Base-by-base conservation (phyloP, 2,888 invertebrate genomes). In the Troides helena region DNA sequence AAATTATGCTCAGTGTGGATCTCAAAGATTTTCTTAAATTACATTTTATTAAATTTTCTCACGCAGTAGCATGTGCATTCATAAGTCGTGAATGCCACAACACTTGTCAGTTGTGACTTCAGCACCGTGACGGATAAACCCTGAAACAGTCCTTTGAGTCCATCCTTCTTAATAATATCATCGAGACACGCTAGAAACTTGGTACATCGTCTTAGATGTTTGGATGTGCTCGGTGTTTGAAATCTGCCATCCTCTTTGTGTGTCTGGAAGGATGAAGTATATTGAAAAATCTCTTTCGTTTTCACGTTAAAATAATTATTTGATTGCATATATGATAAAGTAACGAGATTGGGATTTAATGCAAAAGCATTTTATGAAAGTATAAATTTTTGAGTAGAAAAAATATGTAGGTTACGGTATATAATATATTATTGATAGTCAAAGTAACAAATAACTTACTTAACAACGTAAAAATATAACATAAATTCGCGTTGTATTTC, bases 71-170 rank as follows among this genome's bases (percentile, higher is more conserved):
- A 90, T 1, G 84, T 62, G 0, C 88, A 76, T 72, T 92, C 92
- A 68, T 92, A 92, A 0, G 85, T 79, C 0, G 89, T 88, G 71
- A 87, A 92, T 0, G 87, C 83, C 0, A 86, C 74, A 0, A 92
- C 69, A 65, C 86, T 90, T 1, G 87, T 84, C 1, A 89, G 1
- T 58, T 90, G 89, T 0, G 92, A 83, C 65, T 92, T 92, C 68
- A 80, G 81, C 0, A 89, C 75, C 0, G 91, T 89, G 12, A 91
- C 81, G 1, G 77, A 74, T 83, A 86, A 86, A 0, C 92, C 92
- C 23, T 85, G 75, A 71, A 78, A 92, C 0, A 90, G 76, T 0
- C 92, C 92, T 1, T 8, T 17, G 0, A 86, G 0, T 0, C 92
- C 92, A 5, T 88, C 88, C 0, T 72, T 70, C 62, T 75, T 74